Base-by-base conservation (phyloP, 2,797 vertebrate genomes). In the Erithacus rubecula region DNA sequence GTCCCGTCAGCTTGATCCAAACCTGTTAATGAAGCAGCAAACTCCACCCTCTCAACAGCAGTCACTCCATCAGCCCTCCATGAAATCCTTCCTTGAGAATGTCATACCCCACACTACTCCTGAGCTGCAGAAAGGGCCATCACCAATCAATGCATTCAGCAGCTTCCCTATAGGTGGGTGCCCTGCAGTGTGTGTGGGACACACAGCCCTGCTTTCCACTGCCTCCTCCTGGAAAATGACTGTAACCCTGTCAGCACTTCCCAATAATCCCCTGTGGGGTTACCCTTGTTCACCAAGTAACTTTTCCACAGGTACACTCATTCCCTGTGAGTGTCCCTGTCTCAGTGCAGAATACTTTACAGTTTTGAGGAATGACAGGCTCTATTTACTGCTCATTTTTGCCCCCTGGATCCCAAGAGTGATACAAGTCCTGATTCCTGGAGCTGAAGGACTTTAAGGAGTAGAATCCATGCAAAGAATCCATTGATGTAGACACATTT, bases 111-210 rank as follows among this genome's bases (percentile, higher is more conserved):
- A 99, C 81, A 87, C 98, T 94, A 96, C 98, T 96, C 97, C 98
- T 32, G 99, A 99, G 94, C 98, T 99, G 97, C 99, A 99, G 93
- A 99, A 99, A 98, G 99, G 99, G 97, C 97, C 98, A 10, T 98
- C 98, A 41, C 88, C 98, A 95, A 98, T 99, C 78, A 98, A 97
- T 77, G 98, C 99, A 68, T 99, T 99, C 98, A 98, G 98, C 98
- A 99, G 98, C 98, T 99, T 99, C 98, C 98, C 99, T 97, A 98
- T 99, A 98, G 99, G 99, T 99, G 97, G 23, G 98, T 98, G 30
- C 89, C n/a, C 72, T 58, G 76, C 76, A 5, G 29, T 36, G 47
- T 62, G 9, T 23, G 23, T 37, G 62, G 51, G 51, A 43, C 85
- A 29, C 56, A 27, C 55, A 29, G 59, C 89, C 71, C 89, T 29